Percentiles rank a stretch among this genome's conserved stretches.
Conservation (phyloP, 2,797 vertebrate genomes). For the Podarcis siculus region DNA sequence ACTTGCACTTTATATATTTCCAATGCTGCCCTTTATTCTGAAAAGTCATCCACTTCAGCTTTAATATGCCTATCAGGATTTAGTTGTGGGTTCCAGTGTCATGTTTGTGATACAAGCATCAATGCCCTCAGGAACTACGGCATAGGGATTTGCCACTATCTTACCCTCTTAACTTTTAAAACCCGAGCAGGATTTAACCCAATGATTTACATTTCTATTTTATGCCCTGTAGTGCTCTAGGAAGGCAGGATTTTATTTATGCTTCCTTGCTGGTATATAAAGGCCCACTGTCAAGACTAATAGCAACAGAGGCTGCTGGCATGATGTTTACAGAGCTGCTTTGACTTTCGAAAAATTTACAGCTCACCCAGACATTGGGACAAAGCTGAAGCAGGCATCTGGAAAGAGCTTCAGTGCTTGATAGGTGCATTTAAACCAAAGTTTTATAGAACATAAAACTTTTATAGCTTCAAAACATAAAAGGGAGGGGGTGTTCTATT, state of each 20-base stretch:
- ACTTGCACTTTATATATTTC: not conserved
- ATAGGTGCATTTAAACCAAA: slow-evolving; percentile 55
- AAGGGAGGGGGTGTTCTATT: not conserved
- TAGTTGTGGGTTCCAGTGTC: not conserved
- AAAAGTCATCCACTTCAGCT: not conserved
- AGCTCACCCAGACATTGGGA: slow-evolving; percentile 29
- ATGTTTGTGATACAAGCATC: not conserved
- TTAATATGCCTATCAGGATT: not conserved
- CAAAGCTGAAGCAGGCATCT: slow-evolving; percentile 49
- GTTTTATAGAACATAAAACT: slow-evolving; percentile 67
- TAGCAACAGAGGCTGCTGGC: slow-evolving; percentile 4
- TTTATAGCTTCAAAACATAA: slow-evolving; percentile 38
- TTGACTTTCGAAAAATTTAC: slow-evolving; percentile 43
- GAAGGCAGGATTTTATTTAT: slow-evolving; percentile 31
- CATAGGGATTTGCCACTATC: not conserved
- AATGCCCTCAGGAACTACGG: not conserved
- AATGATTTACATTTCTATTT: slow-evolving; percentile 20
- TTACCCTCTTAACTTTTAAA: not conserved
- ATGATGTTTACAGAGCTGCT: slow-evolving; percentile 18
- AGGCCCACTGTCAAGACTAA: slow-evolving; percentile 36
- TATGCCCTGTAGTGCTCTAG: not conserved
- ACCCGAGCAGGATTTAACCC: slow-evolving; percentile 1
- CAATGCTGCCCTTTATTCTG: not conserved
- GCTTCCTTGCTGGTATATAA: not conserved
- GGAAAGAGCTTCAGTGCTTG: slow-evolving; percentile 39